Base-by-base conservation (phyloP, 2,797 vertebrate species). In the Bradypus variegatus region DNA sequence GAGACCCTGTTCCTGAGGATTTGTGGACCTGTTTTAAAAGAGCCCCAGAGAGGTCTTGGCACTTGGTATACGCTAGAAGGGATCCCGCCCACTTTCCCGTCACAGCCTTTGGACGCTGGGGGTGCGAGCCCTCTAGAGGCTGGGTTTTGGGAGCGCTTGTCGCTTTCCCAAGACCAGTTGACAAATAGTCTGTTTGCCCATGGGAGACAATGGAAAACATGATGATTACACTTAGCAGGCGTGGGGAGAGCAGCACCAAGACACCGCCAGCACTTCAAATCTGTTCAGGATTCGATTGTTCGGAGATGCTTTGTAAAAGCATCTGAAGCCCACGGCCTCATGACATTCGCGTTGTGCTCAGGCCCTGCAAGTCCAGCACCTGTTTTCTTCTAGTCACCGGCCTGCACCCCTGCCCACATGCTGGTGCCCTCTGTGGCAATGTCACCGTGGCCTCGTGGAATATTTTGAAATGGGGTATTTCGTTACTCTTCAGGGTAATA, bases 181-280 rank as follows among this genome's bases (percentile, higher is more conserved):
- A 29, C 25, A 14, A 3, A 6, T 65, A 8, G 13, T 13, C n/a
- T 12, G 1, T 15, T 13, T 83, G 62, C 25, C 50, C n/a, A 3
- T 15, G 31, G 50, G 60, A n/a, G 14, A 7, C 12, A 2, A 3
- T 29, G 41, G 25, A 19, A 48, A 36, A 2, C 2, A 8, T 2
- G 41, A 23, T 3, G 48, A 10, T 1, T 8, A 29, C 48, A 3
- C 1, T 4, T 48, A 2, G 27, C 2, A 38, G 0, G 38, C 4
- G 18, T 16, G 29, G 8, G 38, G 53, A 9, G 29, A 38, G n/a
- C 8, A 16, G 31, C 77, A 2, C 60, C 23, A 3, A 29, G 12
- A 36, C 31, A 31, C 14, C 18, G 0, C 55, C 58, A 10, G 65
- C 70, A 13, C n/a, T 12, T 23, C n/a, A 1, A 5, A 38, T 45